Base-by-base conservation (phyloP, 2,113 vertebrate genomes). In the Circaetus cinerascens region DNA sequence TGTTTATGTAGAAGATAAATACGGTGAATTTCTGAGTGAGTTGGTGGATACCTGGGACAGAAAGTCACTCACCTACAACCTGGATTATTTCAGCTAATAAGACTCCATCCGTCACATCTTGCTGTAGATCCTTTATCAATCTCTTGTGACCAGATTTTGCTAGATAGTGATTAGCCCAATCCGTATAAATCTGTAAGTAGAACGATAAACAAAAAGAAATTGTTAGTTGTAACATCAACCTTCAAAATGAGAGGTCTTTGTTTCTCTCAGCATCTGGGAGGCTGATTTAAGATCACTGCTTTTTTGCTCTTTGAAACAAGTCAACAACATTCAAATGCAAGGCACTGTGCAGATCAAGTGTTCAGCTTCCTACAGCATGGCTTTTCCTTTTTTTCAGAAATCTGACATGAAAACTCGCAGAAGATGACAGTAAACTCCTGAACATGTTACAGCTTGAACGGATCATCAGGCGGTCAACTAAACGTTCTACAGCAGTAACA, bases 131-230 rank as follows among this genome's bases (percentile, higher is more conserved):
- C 97, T 99, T 99, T 98, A 99, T 99, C 96, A 99, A 98, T 17
- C 99, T 99, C 97, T 99, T 99, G 98, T 99, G 99, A 96, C 99
- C 99, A 3, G 99, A 99, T 98, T 99, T 99, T 79, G 99, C 99
- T 59, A 99, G 98, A 92, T 99, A 99, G 93, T 99, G 99, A 98
- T 99, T 99, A 91, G 99, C 99, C 99, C 99, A 99, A 97, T 99
- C 99, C 1, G 99, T 99, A 96, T 99, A 99, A 98, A 99, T 99
- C 99, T 99, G 98, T 93, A 40, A 92, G 93, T 97, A 96, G 98
- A 96, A 93, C 93, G 93, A 92, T 14, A 73, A 91, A 96, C 32
- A 86, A 95, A 91, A 34, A 30, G 13, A 51, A 89, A 59, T 41
- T 43, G 83, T 86, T 60, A 98, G 60, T 69, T 51, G 76, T 30